Evolutionary conservation across 2,888 invertebrate genomes (phyloP), one percentile per base, ranked within the genome.

Genomic region (Agrotis segetum): DNA sequence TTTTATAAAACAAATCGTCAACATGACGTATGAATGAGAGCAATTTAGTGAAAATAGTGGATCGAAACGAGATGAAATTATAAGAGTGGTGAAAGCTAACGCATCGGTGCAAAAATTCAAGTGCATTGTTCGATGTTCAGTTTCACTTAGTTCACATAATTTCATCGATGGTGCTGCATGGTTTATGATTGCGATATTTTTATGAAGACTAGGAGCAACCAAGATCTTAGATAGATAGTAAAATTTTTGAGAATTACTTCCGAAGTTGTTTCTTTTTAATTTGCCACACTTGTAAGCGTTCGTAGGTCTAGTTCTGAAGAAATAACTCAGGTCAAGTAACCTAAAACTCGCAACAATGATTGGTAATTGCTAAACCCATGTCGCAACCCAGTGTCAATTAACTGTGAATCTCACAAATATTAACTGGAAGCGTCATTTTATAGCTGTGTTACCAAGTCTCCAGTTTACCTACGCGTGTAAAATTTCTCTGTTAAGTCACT

Each of bases 111-210:
- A 94, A 94, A 94, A 94, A 92, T 92, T 88, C 88, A 90, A 85
- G 80, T 83, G 89, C 90, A 94, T 94, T 95, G 94, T 93, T 92
- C 87, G 84, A 85, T 88, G 90, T 91, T 92, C 87, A 92, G 92
- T 94, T 93, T 94, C 93, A 92, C 93, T 93, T 61, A 81, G 93
- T 94, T 95, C 95, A 89, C 95, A 94, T 93, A 92, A 93, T 94
- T 93, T 93, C 89, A 89, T 90, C 72, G 68, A 77, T 77, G 77
- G 84, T 68, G 73, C 56, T 66, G 68, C 65, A 76, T 85, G 83
- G 83, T 83, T 88, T 88, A 85, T 77, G 83, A 85, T 34, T 46
- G 34, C 50, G n/a, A 34, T 34, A 66, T 29, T 50, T 55, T 49
- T 62, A 64, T 50, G n/a, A 52, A 49, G 11, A 52, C 14, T 14